Base-by-base conservation (phyloP, 2,888 invertebrate genomes). In the Alloplasta piceator region DNA sequence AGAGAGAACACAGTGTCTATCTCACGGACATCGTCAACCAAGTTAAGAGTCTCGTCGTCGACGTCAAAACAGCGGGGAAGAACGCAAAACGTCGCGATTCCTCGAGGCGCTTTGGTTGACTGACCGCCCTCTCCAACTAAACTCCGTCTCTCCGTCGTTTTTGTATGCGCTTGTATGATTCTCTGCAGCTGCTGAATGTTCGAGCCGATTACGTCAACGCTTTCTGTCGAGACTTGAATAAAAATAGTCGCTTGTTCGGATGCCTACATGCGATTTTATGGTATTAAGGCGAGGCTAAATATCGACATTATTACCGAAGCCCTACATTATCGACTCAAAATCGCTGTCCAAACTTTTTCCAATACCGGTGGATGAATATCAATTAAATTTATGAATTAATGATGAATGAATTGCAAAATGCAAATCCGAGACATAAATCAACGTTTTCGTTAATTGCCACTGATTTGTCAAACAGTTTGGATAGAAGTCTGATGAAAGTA, bases 21-120 rank as follows among this genome's bases (percentile, higher is more conserved):
- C 82, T 75, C 72, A 78, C 72, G 74, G 55, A 50, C 26, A 26
- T 26, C 36, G 56, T 9, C 48, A 46, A 48, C 26, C 26, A 41
- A 71, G 56, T 73, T 70, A 66, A 71, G 61, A 75, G 61, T 4
- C 46, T 68, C 68, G 41, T 58, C 64, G 68, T 36, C 73, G 68
- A 38, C 14, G 52, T 14, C 26, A 26, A 26, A 26, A 26, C 26
- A 26, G 26, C 26, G 26, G 26, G 26, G 26, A 26, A 26, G 26
- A 26, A 3, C 26, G 26, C 26, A 26, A 26, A 26, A 26, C 73
- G 78, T 79, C 73, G 64, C 48, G 78, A 74, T 67, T 56, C 43
- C 46, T 58, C 58, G 58, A 39, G 66, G 14, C 78, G 64, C 83
- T 86, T 87, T 86, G 87, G 86, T 85, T 86, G 87, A 86, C 80